Evolutionary conservation across 2,113 vertebrate genomes (phyloP).

Genomic region (Trochalopteron elliotii): DNA sequence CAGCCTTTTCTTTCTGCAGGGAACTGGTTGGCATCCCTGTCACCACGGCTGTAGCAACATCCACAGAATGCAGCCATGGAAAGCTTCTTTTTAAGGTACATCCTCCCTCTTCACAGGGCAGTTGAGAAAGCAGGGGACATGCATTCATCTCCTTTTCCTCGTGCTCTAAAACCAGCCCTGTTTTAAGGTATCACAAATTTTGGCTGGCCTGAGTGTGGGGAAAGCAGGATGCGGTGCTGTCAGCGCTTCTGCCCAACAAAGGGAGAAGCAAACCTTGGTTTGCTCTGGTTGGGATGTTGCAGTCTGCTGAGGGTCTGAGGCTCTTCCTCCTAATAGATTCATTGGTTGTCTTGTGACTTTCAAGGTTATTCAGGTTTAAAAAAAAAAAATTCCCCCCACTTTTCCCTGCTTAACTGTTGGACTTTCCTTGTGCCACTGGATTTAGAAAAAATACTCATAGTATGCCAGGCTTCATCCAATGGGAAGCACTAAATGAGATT

Average conservation of each 20-base stretch:
- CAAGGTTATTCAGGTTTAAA: background rate
- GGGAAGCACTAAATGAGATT: background rate
- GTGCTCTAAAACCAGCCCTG: background rate
- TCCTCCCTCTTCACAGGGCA: background rate
- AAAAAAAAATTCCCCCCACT: background rate
- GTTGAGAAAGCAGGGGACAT: background rate
- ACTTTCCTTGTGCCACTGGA: background rate
- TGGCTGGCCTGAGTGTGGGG: background rate
- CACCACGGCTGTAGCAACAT: rapidly evolving
- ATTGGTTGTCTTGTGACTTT: background rate
- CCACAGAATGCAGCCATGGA: background rate
- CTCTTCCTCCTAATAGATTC: background rate
- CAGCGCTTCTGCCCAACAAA: rapidly evolving
- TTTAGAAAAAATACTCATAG: background rate
- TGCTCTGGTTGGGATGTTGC: background rate
- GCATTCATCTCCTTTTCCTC: background rate
- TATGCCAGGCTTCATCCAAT: background rate
- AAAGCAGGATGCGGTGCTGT: background rate
- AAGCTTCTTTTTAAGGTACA: background rate
- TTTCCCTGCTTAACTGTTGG: background rate
- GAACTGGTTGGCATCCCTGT: background rate
- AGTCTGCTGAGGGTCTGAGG: background rate
- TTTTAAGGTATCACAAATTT: background rate
- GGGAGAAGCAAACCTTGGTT: background rate
- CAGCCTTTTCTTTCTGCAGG: background rate